Base-by-base conservation (phyloP, 92 coral and sea anemone genomes). In the Porites rus region DNA sequence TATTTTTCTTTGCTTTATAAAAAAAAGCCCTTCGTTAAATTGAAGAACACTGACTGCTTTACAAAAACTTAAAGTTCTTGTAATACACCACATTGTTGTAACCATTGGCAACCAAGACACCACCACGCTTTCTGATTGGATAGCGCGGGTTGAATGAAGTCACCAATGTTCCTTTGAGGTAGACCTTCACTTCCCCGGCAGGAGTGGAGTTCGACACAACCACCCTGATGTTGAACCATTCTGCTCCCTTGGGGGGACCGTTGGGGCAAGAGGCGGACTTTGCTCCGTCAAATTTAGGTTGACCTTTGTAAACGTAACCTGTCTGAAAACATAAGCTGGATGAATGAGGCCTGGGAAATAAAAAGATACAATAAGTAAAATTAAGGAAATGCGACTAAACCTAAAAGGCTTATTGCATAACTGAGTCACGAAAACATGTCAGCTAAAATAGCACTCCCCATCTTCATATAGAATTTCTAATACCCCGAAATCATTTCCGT, bases 21-120 rank as follows among this genome's bases (percentile, higher is more conserved):
- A 7, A 7, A 7, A 7, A 62, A 16, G 66, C 21, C 66, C 17
- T 62, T 62, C 66, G 66, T 62, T 20, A 14, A 16, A 17, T 17
- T 59, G 63, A 16, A 62, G 66, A n/a, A 62, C 7, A 16, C 19
- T 20, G n/a, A 62, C 66, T 62, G 3, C 13, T 56, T 62, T 25
- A 21, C 51, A 25, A 71, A 10, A 72, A 16, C 10, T 58, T 74
- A 25, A 77, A 85, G 8, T 86, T 65, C 58, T 62, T 89, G 69
- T 75, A 92, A 72, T 87, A 66, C 50, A 79, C 74, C 62, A 87
- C 80, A 79, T 92, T 92, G 13, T 58, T 78, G 91, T 92, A 92
- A n/a, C 95, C 95, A 82, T 92, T 92, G 20, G 93, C 95, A 38
- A 92, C 93, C 56, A 90, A 16, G 10, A 92, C 87, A 18, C 95